A percentile compares a stretch with the other conserved stretches of the same genome.
These are phyloP conservation scores for Odontothrips loti DNA, from an alignment of 2,888 invertebrate species.

Conservation along the genomic window DNA sequence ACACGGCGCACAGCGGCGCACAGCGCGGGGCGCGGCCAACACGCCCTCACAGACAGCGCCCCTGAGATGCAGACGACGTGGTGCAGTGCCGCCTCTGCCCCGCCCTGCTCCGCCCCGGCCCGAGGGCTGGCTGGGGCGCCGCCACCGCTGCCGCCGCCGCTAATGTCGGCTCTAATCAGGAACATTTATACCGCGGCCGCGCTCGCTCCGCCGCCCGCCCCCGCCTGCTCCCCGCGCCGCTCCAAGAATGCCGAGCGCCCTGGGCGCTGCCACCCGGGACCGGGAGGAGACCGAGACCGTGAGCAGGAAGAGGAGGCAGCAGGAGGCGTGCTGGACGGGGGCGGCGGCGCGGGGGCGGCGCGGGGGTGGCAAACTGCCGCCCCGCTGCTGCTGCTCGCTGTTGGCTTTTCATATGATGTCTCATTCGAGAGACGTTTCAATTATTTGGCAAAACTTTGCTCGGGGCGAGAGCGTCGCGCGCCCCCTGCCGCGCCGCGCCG, in stretches of 20 bases:
- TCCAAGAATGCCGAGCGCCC: neutral
- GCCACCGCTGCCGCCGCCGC: neutral
- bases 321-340: neutral
- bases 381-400: neutral
- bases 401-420: neutral
- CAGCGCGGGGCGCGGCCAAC: neutral
- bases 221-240: neutral
- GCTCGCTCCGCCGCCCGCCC: neutral
- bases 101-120: too few species aligned
- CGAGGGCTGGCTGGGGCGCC: neutral
- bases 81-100: too few species aligned
- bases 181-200: neutral
- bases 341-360: neutral
- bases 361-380: too few species aligned
- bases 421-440: constrained; percentile 6
- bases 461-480: neutral
- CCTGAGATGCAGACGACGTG: too few species aligned
- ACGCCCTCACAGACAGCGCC: neutral
- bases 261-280: neutral
- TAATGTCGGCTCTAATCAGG: constrained; percentile 6
- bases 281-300: too few species aligned
- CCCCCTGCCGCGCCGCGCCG: neutral
- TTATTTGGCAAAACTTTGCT: neutral
- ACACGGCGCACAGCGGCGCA: neutral
- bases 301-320: too few species aligned